These are phyloP conservation scores for Epistrophe eligans DNA, from an alignment of 2,888 invertebrate species.

Conservation along the genomic window DNA sequence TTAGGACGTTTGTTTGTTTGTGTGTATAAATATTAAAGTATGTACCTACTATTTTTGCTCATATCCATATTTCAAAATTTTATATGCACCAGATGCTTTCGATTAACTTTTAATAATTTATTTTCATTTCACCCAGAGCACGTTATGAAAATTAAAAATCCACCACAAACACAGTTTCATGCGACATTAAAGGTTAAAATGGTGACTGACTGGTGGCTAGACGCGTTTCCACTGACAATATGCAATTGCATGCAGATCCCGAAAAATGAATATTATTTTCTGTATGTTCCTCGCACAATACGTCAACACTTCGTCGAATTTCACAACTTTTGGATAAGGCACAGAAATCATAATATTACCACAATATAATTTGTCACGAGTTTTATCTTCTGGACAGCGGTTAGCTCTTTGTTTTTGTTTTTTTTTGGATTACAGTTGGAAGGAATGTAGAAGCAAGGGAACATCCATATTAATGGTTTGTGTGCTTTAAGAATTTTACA, in stretches of 20 bases:
- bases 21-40: too few relatives aligned
- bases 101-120: slow-evolving; percentile 44
- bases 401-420: too few relatives aligned
- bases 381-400: slow-evolving; percentile 1
- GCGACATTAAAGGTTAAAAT: slow-evolving; percentile 30
- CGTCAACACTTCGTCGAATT: slow-evolving; percentile 28
- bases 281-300: slow-evolving; percentile 15
- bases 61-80: not conserved
- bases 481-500: not conserved
- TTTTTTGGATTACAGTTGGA: not conserved
- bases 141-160: slow-evolving; percentile 33
- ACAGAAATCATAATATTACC: slow-evolving; percentile 38
- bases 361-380: slow-evolving; percentile 43
- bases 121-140: slow-evolving; percentile 16
- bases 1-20: too few relatives aligned
- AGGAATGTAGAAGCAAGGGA: too few relatives aligned
- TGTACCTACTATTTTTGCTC: not conserved
- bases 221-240: slow-evolving; percentile 17
- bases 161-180: slow-evolving; percentile 33
- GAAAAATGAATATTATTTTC: slow-evolving; percentile 26
- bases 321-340: slow-evolving; percentile 2
- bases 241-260: not conserved
- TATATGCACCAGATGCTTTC: slow-evolving; percentile 9
- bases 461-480: not conserved
- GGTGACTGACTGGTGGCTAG: slow-evolving; percentile 2